Percentiles rank a stretch among this genome's conserved stretches.
These are phyloP conservation scores for Laspeyria flexula DNA, from an alignment of 2,888 invertebrate genomes.

Conservation along the genomic window DNA sequence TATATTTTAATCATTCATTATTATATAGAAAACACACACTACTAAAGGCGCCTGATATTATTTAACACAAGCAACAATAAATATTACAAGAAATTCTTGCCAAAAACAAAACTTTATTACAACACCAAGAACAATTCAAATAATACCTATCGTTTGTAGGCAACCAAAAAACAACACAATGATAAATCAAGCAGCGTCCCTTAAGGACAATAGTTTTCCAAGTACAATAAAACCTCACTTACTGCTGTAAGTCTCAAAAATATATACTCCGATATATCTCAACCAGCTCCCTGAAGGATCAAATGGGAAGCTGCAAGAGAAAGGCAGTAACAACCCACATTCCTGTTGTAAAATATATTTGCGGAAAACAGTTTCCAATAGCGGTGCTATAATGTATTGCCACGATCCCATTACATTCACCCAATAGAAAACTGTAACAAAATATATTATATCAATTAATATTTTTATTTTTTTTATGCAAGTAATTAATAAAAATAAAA, in stretches of 20 bases:
- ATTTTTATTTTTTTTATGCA: too few species aligned
- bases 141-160: background rate
- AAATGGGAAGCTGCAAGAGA: conserved; percentile 59
- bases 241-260: conserved; percentile 60
- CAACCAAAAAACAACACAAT: conserved; percentile 27
- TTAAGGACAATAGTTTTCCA: conserved; percentile 34
- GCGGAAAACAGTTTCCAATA: conserved; percentile 51
- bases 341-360: conserved; percentile 53
- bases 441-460: conserved; percentile 19
- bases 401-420: conserved; percentile 51
- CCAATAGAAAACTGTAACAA: conserved; percentile 58
- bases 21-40: too few species aligned
- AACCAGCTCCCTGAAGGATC: conserved; percentile 54
- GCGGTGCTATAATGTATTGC: conserved; percentile 53
- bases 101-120: background rate
- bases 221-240: conserved; percentile 48
- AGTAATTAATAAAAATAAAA: too few species aligned
- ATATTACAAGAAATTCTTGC: too few species aligned
- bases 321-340: conserved; percentile 51
- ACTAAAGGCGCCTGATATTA: too few species aligned
- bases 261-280: conserved; percentile 57
- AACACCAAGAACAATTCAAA: conserved; percentile 1
- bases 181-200: conserved; percentile 40
- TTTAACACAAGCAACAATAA: too few species aligned
- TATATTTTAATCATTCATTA: too few species aligned